These are phyloP conservation scores for Bryconaethiops microstoma DNA, from an alignment of 2,797 vertebrate genomes.

Conservation along the genomic window DNA sequence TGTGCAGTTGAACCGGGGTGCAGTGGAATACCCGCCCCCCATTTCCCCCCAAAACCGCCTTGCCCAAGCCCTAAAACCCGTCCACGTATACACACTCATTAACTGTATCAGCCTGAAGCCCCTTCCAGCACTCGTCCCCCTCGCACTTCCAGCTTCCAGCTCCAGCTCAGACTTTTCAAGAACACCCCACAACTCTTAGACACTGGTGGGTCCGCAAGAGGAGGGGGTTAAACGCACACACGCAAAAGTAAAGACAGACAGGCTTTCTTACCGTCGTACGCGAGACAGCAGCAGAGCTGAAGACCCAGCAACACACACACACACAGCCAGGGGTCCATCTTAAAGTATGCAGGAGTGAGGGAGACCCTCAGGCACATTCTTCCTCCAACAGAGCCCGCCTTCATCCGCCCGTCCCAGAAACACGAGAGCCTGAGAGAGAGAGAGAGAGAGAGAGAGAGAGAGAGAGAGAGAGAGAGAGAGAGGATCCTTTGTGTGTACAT, in stretches of 20 bases:
- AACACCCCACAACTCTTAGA: neutral
- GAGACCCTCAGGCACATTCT: constrained; percentile 75
- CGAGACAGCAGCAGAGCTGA: constrained; percentile 70
- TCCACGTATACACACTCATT: constrained; percentile 77
- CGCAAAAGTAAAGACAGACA: neutral
- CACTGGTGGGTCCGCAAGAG: neutral
- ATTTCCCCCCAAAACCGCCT: constrained; percentile 41
- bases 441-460: too few relatives aligned
- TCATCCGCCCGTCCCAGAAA: constrained; percentile 60
- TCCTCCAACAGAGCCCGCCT: constrained; percentile 74
- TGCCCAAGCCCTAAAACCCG: constrained; percentile 59
- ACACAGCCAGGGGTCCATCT: constrained; percentile 77
- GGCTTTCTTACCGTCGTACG: constrained; percentile 77
- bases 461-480: too few relatives aligned
- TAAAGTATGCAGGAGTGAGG: constrained; percentile 67
- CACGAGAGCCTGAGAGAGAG: constrained; percentile 58
- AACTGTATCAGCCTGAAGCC: neutral
- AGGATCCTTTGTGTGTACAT: too few relatives aligned
- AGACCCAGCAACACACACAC: constrained; percentile 67
- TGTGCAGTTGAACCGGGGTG: constrained; percentile 43
- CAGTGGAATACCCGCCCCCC: constrained; percentile 70
- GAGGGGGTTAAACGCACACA: neutral
- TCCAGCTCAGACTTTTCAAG: neutral
- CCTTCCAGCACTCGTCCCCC: neutral
- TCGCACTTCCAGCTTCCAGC: neutral